Base-by-base conservation (phyloP, 2,888 invertebrate genomes). In the Torymus aiolomorphi region DNA sequence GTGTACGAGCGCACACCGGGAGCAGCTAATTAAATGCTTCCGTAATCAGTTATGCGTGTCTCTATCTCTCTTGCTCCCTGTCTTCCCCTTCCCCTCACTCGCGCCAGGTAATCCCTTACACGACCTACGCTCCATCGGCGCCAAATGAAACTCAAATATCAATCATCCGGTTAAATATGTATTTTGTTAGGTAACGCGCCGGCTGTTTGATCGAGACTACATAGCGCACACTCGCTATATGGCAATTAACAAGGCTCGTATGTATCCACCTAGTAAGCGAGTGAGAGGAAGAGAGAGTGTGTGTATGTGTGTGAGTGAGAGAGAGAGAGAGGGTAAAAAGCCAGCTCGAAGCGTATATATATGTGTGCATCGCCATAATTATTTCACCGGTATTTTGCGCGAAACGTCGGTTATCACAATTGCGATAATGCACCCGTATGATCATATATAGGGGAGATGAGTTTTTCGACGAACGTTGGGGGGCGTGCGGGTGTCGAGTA, bases 161-260 rank as follows among this genome's bases (percentile, higher is more conserved):
- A 71, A 71, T 71, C 61, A 24, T 52, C 14, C 71, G 16, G 61
- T 71, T 71, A 71, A 71, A 71, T 71, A 71, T 71, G 71, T 61
- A 71, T 71, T 71, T 71, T 71, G 71, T 71, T 71, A 59, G 61
- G 71, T 71, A 71, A 71, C 61, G n/a, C 20, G 57, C 4, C 51
- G 51, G 61, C 51, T 71, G 52, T 14, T 52, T 69, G 31, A 13
- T 63, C 42, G 42, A 12, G 62, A 14, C 24, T 24, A 2, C 24
- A 3, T 24, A 24, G 24, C 24, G 24, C 24, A 24, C 24, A 24
- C 24, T 2, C 24, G 24, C 24, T 24, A 24, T 24, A 24, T 3
- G 24, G 24, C 3, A 24, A 24, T 24, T 24, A 24, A 24, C 3
- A 24, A 24, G 24, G 24, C 24, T 24, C 2, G 24, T 3, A 24